Percentiles rank a stretch among this genome's conserved stretches.
These are phyloP conservation scores for Aspidapion aeneum DNA, from an alignment of 2,888 invertebrate genomes.

Conservation along the genomic window DNA sequence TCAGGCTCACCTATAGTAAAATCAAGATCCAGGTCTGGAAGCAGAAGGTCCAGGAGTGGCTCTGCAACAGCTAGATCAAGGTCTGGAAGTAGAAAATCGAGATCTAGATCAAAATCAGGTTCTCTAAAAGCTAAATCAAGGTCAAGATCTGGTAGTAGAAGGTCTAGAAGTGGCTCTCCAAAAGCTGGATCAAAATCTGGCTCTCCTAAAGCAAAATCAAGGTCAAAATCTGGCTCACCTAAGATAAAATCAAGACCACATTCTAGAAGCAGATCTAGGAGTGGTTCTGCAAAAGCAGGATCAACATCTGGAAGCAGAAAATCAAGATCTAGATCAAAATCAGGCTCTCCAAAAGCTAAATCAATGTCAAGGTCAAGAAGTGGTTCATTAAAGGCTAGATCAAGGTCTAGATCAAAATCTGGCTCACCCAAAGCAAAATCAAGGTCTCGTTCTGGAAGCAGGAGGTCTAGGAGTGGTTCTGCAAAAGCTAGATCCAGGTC, in stretches of 20 bases:
- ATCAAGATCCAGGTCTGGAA: slow-evolving; percentile 8
- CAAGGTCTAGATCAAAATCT: slow-evolving; percentile 30
- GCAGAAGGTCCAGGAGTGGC: slow-evolving; percentile 12
- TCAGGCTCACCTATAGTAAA: background rate
- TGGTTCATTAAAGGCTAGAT: slow-evolving; percentile 37
- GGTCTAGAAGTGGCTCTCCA: slow-evolving; percentile 25
- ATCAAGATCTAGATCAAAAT: slow-evolving; percentile 37
- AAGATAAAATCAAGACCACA: slow-evolving; percentile 17
- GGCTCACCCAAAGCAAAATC: slow-evolving; percentile 30
- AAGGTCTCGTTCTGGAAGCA: slow-evolving; percentile 33
- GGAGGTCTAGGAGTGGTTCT: slow-evolving; percentile 24
- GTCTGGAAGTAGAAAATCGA: slow-evolving; percentile 9
- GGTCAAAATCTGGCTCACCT: slow-evolving; percentile 35
- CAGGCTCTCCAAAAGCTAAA: slow-evolving; percentile 31
- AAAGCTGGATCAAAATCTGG: slow-evolving; percentile 18
- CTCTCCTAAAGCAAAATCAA: slow-evolving; percentile 32
- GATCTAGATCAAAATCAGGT: slow-evolving; percentile 21
- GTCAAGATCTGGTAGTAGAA: slow-evolving; percentile 30
- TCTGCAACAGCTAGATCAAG: slow-evolving; percentile 11
- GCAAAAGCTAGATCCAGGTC: slow-evolving; percentile 23
- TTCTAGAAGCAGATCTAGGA: slow-evolving; percentile 9
- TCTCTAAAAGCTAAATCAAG: slow-evolving; percentile 18
- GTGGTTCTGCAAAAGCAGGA: slow-evolving; percentile 1
- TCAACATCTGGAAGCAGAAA: slow-evolving; percentile 26
- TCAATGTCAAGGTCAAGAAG: slow-evolving; percentile 38